Percentiles rank a stretch among this genome's conserved stretches.
phyloP scores from a whole-genome alignment of 2,113 vertebrate genomes.

The Malurus alboscapulatus region DNA sequence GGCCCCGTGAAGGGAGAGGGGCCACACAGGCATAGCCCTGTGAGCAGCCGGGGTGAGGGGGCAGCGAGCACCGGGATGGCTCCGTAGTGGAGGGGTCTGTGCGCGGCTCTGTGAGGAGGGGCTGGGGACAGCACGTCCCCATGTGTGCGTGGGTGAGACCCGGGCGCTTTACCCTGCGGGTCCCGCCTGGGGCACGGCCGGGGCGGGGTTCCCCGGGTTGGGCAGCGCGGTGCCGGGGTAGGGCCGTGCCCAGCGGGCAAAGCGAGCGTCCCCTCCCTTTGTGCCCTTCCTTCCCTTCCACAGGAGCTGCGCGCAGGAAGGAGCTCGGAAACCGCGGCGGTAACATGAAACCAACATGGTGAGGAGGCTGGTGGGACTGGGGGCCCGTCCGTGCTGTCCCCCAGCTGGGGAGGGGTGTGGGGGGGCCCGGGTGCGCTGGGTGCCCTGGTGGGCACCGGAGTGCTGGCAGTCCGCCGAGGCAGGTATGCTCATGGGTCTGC shows the following conservation, averaged over 20 bases:
- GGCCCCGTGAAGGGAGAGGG: neutral
- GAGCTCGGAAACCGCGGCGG: neutral
- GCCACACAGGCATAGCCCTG: neutral
- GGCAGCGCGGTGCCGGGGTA: neutral
- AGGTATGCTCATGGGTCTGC: neutral
- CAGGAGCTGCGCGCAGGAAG: constrained; percentile 11
- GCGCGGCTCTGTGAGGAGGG: neutral
- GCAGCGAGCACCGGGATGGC: too few relatives aligned
- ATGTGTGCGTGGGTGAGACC: neutral
- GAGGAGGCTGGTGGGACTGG: constrained; percentile 1
- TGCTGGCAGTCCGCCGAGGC: neutral
- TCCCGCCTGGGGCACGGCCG: neutral
- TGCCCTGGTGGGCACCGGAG: neutral
- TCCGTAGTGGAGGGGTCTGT: too few relatives aligned
- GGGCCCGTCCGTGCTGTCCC: neutral
- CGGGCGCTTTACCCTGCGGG: neutral
- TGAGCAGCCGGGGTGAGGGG: neutral
- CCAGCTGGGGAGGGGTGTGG: neutral
- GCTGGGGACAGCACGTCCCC: neutral
- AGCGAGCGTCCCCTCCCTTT: neutral
- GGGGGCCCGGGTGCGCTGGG: neutral
- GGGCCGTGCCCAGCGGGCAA: neutral
- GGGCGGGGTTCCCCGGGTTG: neutral
- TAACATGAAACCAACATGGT: constrained; percentile 46
- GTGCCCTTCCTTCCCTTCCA: neutral